Conservation (phyloP, 2,797 vertebrate genomes). For the Eulemur rubriventer region DNA sequence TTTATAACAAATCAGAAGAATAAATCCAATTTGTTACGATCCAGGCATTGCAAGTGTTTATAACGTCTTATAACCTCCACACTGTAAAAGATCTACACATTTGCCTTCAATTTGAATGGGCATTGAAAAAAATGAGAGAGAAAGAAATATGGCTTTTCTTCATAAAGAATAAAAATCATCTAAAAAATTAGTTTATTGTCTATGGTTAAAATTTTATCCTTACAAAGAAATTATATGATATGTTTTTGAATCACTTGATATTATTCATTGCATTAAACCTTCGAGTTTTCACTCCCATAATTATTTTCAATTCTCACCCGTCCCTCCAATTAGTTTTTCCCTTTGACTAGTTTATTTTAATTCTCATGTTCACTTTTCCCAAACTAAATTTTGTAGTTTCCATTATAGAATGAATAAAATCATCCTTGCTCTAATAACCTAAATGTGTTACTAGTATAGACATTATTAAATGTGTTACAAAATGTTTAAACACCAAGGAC, state of each 20-base stretch:
- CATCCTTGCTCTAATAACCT: conserved; percentile 20
- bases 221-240: not conserved
- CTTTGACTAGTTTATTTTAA: conserved; percentile 52
- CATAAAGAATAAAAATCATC: conserved; percentile 31
- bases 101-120: conserved; percentile 6
- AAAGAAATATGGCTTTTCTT: conserved; percentile 42
- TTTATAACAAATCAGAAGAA: conserved; percentile 54
- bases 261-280: not conserved
- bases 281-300: not conserved
- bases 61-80: not conserved
- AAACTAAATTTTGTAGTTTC: conserved; percentile 31
- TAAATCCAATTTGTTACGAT: not conserved
- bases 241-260: conserved; percentile 1
- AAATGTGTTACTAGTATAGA: not conserved
- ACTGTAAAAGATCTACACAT: not conserved
- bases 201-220: not conserved
- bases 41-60: not conserved
- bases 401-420: conserved; percentile 3
- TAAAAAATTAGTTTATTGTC: conserved; percentile 40
- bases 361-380: not conserved
- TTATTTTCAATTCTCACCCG: conserved; percentile 13
- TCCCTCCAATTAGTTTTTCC: not conserved
- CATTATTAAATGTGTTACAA: not conserved
- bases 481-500: not conserved
- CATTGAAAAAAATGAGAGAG: conserved; percentile 12